Conservation (phyloP, 2,888 invertebrate genomes). For the Conistra vaccinii region DNA sequence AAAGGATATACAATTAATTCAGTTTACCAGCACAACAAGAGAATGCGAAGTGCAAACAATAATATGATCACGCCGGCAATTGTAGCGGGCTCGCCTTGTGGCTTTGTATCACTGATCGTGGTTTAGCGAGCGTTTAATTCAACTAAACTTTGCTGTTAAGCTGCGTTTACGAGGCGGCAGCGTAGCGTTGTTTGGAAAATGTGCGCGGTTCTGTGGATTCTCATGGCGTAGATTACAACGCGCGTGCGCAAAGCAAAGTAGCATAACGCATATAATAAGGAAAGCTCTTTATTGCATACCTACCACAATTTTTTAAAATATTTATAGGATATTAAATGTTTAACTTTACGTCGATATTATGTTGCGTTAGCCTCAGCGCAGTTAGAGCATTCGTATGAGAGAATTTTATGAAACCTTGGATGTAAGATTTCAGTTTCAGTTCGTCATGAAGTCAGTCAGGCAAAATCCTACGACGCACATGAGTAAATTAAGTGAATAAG, state of each 20-base stretch:
- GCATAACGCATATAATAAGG: too few relatives aligned
- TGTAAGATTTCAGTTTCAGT: too few relatives aligned
- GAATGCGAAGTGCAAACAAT: slow-evolving; percentile 50
- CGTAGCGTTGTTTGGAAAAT: background rate
- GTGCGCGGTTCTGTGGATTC: background rate
- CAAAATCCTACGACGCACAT: background rate
- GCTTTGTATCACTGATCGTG: slow-evolving; percentile 38
- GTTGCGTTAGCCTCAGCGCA: too few relatives aligned
- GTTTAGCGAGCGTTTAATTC: slow-evolving; percentile 38
- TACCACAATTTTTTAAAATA: too few relatives aligned
- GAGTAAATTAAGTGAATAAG: background rate
- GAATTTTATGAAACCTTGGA: too few relatives aligned
- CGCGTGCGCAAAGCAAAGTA: background rate
- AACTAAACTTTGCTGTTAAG: slow-evolving; percentile 24
- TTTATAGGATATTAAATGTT: too few relatives aligned
- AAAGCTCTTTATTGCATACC: too few relatives aligned
- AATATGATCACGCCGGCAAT: slow-evolving; percentile 34
- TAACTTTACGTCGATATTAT: too few relatives aligned
- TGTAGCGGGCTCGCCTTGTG: slow-evolving; percentile 40
- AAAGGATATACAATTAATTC: slow-evolving; percentile 42
- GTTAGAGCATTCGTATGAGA: too few relatives aligned
- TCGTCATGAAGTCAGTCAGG: background rate
- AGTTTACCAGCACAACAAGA: slow-evolving; percentile 38
- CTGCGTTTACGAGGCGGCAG: background rate
- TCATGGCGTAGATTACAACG: background rate